These are phyloP conservation scores for Meliscaeva auricollis DNA, from an alignment of 2,888 invertebrate species.

Conservation along the genomic window DNA sequence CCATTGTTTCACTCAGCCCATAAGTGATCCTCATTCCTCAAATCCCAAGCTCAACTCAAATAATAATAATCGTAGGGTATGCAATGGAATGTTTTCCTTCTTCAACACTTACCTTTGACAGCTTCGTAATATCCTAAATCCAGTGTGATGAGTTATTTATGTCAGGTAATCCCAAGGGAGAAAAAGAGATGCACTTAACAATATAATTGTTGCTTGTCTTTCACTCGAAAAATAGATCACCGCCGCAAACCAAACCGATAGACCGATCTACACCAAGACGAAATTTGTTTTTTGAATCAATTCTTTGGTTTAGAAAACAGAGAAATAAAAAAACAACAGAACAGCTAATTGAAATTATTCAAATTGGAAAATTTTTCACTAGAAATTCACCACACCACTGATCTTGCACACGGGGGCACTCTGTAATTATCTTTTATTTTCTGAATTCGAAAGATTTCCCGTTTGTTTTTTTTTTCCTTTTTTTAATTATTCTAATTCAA, in stretches of 20 bases:
- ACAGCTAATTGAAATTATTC: constrained; percentile 2
- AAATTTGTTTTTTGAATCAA: constrained; percentile 26
- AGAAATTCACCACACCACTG: constrained; percentile 19
- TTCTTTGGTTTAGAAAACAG: constrained; percentile 18
- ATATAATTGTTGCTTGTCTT: constrained; percentile 22
- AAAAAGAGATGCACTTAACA: constrained; percentile 57
- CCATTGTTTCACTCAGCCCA: constrained; percentile 1
- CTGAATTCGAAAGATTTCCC: constrained; percentile 36
- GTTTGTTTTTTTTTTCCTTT: constrained; percentile 26
- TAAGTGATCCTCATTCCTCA: constrained; percentile 16
- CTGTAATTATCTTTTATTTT: constrained; percentile 13
- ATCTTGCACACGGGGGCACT: constrained; percentile 30
- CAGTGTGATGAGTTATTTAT: constrained; percentile 81
- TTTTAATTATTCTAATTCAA: constrained; percentile 54
- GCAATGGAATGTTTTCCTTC: constrained; percentile 1
- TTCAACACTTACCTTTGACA: constrained; percentile 82
- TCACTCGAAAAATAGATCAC: constrained; percentile 43
- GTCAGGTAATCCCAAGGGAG: constrained; percentile 71
- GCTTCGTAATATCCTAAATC: constrained; percentile 85
- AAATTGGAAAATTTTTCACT: constrained; percentile 11
- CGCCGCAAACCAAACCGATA: constrained; percentile 12
- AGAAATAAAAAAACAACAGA: background rate
- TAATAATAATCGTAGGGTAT: background rate
- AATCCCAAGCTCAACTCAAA: background rate
- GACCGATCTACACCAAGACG: constrained; percentile 12